Evolutionary conservation across 2,113 vertebrate species (phyloP).

Genomic region (Noctilio leporinus): DNA sequence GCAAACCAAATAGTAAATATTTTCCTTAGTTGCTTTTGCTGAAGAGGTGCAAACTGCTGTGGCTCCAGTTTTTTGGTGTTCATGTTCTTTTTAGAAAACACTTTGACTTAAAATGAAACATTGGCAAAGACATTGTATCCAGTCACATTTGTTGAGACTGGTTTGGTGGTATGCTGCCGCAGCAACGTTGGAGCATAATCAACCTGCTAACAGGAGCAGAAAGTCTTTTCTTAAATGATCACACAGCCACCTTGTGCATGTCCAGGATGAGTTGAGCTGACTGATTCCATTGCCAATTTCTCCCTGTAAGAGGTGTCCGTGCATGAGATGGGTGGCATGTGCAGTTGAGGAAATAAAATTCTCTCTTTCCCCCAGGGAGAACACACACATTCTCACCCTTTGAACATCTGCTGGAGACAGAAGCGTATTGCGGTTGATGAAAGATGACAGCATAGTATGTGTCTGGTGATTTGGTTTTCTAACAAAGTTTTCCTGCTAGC

Average conservation of each 20-base stretch:
- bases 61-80: neutral
- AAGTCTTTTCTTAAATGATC: conserved; percentile 72
- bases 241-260: conserved; percentile 73
- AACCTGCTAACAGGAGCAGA: conserved; percentile 56
- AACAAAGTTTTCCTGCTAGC: neutral
- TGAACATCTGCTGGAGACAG: conserved; percentile 32
- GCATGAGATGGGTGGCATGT: conserved; percentile 72
- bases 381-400: neutral
- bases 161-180: neutral
- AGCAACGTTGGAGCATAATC: conserved; percentile 57
- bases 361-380: conserved; percentile 34
- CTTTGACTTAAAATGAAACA: conserved; percentile 44
- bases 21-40: conserved; percentile 39
- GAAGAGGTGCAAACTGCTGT: neutral
- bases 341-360: conserved; percentile 76
- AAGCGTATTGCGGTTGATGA: neutral
- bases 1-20: neutral
- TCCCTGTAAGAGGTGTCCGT: conserved; percentile 67
- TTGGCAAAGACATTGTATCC: conserved; percentile 55
- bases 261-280: conserved; percentile 73
- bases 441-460: neutral
- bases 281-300: conserved; percentile 74
- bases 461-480: neutral
- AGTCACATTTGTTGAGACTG: conserved; percentile 45
- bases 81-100: conserved; percentile 42